Conservation (phyloP, 2,888 invertebrate species). For the Opisthograptis luteolata region DNA sequence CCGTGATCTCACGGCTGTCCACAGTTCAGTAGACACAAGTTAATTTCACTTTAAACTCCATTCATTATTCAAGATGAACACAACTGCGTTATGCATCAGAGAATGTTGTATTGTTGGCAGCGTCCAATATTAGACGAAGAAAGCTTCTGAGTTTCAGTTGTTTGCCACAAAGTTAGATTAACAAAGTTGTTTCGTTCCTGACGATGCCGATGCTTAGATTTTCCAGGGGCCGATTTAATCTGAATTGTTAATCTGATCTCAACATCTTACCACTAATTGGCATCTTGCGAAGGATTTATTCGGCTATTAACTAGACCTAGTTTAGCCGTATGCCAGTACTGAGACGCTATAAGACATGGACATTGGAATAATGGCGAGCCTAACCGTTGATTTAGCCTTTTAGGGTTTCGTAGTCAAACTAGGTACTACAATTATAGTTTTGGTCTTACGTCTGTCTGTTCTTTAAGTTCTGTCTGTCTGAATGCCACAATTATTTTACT, state of each 20-base stretch:
- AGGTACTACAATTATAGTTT: background rate
- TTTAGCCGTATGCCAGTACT: conserved; percentile 33
- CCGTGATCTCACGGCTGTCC: conserved; percentile 29
- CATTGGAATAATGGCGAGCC: conserved; percentile 26
- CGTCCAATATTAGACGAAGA: background rate
- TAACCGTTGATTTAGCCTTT: conserved; percentile 17
- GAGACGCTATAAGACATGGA: conserved; percentile 18
- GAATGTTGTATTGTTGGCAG: conserved; percentile 11
- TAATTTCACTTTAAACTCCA: conserved; percentile 44
- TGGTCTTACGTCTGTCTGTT: background rate
- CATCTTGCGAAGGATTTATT: conserved; percentile 66
- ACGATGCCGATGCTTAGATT: conserved; percentile 37
- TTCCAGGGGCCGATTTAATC: conserved; percentile 65
- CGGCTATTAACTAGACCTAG: conserved; percentile 52
- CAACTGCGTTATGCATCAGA: conserved; percentile 31
- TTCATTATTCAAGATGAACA: conserved; percentile 42
- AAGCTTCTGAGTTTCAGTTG: conserved; percentile 6
- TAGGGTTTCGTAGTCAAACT: conserved; percentile 1
- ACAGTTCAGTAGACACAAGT: conserved; percentile 31
- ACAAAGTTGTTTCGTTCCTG: conserved; percentile 7
- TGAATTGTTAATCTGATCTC: conserved; percentile 73
- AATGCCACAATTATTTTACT: too few relatives aligned
- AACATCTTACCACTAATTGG: conserved; percentile 69
- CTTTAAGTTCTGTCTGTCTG: too few relatives aligned
- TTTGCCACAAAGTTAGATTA: background rate